Percentiles rank a stretch among this genome's conserved stretches.
These are phyloP conservation scores for Pinna nobilis DNA, from an alignment of 1,140 invertebrate species.

Conservation along the genomic window DNA sequence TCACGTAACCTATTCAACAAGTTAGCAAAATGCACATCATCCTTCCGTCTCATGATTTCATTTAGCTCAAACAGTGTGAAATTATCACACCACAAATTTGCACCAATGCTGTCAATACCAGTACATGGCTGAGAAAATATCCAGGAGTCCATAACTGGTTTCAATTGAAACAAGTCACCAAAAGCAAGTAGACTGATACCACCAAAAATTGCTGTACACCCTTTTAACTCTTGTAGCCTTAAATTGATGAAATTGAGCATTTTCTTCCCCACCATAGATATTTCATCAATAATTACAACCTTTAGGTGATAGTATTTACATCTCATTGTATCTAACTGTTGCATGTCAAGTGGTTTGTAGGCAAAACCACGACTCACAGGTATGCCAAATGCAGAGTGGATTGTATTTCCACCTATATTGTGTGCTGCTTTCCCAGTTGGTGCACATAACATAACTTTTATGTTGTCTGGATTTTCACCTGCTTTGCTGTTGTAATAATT, in stretches of 20 bases:
- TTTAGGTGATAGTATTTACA: constrained; percentile 25
- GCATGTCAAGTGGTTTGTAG: constrained; percentile 44
- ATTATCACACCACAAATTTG: constrained; percentile 49
- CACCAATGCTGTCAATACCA: constrained; percentile 23
- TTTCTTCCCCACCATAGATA: constrained; percentile 48
- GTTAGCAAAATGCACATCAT: constrained; percentile 46
- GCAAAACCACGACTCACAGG: constrained; percentile 38
- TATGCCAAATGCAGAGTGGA: constrained; percentile 46
- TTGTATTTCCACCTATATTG: constrained; percentile 40
- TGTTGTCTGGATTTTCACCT: constrained; percentile 25
- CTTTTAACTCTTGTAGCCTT: constrained; percentile 42
- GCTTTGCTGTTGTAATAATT: constrained; percentile 22
- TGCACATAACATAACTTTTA: constrained; percentile 36
- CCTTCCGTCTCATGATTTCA: constrained; percentile 53
- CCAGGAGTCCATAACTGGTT: constrained; percentile 49
- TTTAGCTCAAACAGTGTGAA: constrained; percentile 52
- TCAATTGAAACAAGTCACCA: constrained; percentile 52
- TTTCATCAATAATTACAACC: constrained; percentile 49
- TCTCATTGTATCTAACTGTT: constrained; percentile 36
- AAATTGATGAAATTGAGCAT: constrained; percentile 49
- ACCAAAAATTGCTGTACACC: constrained; percentile 33
- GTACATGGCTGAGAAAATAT: constrained; percentile 38
- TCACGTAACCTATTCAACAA: constrained; percentile 37
- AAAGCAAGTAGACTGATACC: constrained; percentile 45
- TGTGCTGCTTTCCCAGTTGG: constrained; percentile 54